These are phyloP conservation scores for Oxygymnocypris stewartii DNA, from an alignment of 2,113 vertebrate species.

Conservation along the genomic window DNA sequence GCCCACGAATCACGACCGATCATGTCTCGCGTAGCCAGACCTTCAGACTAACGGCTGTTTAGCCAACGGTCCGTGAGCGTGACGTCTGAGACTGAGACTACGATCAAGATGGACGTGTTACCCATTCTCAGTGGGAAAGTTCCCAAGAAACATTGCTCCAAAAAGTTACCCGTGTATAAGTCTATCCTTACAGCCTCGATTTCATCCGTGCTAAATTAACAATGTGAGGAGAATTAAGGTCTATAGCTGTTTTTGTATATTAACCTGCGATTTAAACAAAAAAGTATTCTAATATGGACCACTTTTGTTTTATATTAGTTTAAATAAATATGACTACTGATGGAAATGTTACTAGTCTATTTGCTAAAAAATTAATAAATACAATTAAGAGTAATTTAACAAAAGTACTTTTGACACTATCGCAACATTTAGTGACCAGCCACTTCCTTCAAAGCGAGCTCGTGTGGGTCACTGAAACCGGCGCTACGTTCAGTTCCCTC, in stretches of 20 bases:
- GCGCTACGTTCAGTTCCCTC: background rate
- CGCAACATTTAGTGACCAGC: too few species aligned
- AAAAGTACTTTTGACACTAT: background rate
- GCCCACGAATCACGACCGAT: too few species aligned
- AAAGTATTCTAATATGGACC: background rate
- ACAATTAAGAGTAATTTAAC: background rate
- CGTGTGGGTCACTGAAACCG: background rate
- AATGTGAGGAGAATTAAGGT: too few species aligned
- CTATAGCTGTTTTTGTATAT: background rate
- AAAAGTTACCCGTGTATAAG: background rate
- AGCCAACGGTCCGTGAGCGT: too few species aligned
- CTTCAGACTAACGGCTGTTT: too few species aligned
- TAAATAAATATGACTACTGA: too few species aligned
- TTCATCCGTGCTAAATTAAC: background rate
- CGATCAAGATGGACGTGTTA: too few species aligned
- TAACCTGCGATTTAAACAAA: background rate
- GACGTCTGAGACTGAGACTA: too few species aligned
- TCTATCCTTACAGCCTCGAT: background rate
- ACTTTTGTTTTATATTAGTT: background rate
- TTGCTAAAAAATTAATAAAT: background rate
- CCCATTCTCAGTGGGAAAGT: too few species aligned
- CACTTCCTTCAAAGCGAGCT: background rate
- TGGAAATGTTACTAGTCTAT: background rate
- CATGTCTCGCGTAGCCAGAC: too few species aligned
- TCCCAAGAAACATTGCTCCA: too few species aligned